Evolutionary conservation across 2,888 invertebrate species (phyloP).

Genomic region (Dioctria linearis): DNA sequence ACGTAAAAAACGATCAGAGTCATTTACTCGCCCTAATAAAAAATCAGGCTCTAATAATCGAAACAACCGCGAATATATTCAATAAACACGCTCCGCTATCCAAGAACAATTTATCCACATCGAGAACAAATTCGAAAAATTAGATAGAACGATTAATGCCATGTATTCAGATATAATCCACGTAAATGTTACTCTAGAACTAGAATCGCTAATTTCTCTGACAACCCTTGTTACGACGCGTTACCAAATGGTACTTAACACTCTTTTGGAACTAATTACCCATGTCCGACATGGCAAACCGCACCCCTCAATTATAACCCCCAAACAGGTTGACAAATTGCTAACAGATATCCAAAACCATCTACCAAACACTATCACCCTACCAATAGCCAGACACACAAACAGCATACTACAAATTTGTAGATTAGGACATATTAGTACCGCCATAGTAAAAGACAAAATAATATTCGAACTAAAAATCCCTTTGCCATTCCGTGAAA

Average conservation of each 20-base stretch:
- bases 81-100: constrained; percentile 47
- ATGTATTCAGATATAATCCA: no score
- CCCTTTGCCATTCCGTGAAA: background rate
- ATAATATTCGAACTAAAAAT: background rate
- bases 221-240: background rate
- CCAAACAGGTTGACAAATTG: background rate
- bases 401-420: background rate
- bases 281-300: background rate
- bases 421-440: background rate
- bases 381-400: background rate
- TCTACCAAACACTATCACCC: background rate
- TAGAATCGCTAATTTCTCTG: background rate
- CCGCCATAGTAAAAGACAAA: background rate
- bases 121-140: background rate
- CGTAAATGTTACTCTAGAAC: background rate
- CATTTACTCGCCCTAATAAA: constrained; percentile 57
- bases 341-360: background rate
- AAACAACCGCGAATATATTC: constrained; percentile 58
- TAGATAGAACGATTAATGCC: background rate
- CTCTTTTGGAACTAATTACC: background rate
- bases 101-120: background rate
- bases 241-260: background rate
- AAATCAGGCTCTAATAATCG: constrained; percentile 58
- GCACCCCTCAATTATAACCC: background rate
- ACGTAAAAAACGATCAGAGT: constrained; percentile 55